Evolutionary conservation across 2,113 vertebrate genomes (phyloP).

Genomic region (Mixornis gularis): DNA sequence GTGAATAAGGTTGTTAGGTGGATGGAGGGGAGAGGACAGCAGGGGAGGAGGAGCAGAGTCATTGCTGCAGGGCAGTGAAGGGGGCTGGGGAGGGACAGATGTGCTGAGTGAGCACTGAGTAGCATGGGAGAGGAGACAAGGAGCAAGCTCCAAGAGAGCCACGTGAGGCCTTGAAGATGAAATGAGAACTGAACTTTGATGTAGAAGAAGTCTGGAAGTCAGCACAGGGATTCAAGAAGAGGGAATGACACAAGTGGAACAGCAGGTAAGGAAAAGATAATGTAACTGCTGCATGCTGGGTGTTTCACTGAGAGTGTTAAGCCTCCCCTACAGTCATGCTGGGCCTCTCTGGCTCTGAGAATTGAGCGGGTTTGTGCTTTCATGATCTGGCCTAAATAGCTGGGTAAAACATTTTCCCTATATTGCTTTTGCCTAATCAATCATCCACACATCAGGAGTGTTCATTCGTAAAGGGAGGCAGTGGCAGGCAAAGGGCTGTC

Average conservation of each 20-base stretch:
- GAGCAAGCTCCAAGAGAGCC: not conserved
- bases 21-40: not conserved
- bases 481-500: not conserved
- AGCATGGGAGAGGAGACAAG: not conserved
- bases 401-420: not conserved
- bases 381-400: not conserved
- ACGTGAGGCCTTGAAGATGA: conserved; percentile 17
- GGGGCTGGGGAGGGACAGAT: not conserved
- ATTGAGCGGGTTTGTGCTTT: conserved; percentile 16
- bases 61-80: not conserved
- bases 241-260: conserved; percentile 53
- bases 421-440: conserved; percentile 7
- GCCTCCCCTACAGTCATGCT: not conserved
- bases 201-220: conserved; percentile 33
- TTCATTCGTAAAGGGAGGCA: not conserved
- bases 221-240: not conserved
- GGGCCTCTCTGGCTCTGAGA: not conserved
- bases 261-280: conserved; percentile 51
- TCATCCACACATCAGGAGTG: not conserved
- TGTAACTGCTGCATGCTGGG: not conserved
- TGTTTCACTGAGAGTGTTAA: conserved; percentile 25
- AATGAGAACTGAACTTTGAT: conserved; percentile 46
- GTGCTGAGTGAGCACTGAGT: not conserved
- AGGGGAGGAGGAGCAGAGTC: not conserved
- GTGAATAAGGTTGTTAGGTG: not conserved